Evolutionary conservation across 2,888 invertebrate genomes (phyloP).

Genomic region (Sturmia bella): DNA sequence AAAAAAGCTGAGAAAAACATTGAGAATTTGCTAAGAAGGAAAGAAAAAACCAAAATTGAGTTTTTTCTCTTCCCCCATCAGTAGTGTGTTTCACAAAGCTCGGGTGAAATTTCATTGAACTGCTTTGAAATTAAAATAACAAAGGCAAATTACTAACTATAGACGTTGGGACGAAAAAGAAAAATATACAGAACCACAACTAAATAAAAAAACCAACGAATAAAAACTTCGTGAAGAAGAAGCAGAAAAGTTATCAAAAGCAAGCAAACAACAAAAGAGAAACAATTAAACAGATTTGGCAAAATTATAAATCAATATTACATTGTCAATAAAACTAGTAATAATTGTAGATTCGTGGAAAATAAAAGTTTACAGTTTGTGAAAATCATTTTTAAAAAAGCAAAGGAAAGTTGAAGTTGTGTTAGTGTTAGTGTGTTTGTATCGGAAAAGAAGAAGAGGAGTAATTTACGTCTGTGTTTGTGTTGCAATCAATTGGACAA

Average conservation of each 20-base stretch:
- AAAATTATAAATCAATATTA: slow-evolving; percentile 42
- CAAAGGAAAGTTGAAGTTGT: slow-evolving; percentile 59
- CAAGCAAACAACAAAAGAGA: slow-evolving; percentile 51
- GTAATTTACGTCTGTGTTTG: slow-evolving; percentile 60
- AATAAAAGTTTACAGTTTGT: slow-evolving; percentile 26
- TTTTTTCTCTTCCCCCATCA: slow-evolving; percentile 71
- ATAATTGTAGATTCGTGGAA: slow-evolving; percentile 23
- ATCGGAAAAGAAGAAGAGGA: slow-evolving; percentile 52
- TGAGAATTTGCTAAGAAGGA: slow-evolving; percentile 72
- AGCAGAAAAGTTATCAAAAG: slow-evolving; percentile 53
- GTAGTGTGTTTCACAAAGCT: slow-evolving; percentile 72
- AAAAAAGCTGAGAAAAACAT: slow-evolving; percentile 57
- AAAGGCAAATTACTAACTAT: slow-evolving; percentile 74
- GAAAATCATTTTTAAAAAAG: slow-evolving; percentile 30
- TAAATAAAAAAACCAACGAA: slow-evolving; percentile 66
- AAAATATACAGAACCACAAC: slow-evolving; percentile 61
- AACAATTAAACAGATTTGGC: slow-evolving; percentile 55
- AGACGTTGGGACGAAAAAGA: slow-evolving; percentile 66
- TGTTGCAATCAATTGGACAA: slow-evolving; percentile 65
- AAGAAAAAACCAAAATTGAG: slow-evolving; percentile 70
- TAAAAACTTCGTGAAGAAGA: slow-evolving; percentile 68
- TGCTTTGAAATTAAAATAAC: slow-evolving; percentile 73
- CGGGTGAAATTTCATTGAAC: slow-evolving; percentile 80
- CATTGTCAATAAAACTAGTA: slow-evolving; percentile 9
- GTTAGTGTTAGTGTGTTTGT: slow-evolving; percentile 67